Percentiles rank a stretch among this genome's conserved stretches.
phyloP scores from a whole-genome alignment of 2,888 invertebrate species.

The Acronicta alni region DNA sequence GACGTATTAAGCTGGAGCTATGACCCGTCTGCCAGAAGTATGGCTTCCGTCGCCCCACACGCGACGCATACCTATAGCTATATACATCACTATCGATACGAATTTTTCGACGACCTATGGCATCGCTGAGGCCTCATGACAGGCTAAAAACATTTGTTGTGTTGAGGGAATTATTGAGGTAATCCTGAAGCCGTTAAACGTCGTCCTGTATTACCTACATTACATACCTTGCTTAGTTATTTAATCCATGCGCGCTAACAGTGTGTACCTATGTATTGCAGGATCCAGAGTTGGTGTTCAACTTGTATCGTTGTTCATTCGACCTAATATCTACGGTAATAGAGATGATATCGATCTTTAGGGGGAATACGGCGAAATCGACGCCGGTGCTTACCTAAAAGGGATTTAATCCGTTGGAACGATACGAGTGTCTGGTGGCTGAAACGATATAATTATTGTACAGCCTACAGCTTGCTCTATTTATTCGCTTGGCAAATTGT shows the following conservation, averaged over 20 bases:
- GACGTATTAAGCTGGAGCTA: constrained; percentile 70
- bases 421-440: constrained; percentile 74
- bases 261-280: constrained; percentile 66
- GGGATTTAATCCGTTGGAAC: constrained; percentile 80
- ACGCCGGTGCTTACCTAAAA: constrained; percentile 73
- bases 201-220: constrained; percentile 86
- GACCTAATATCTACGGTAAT: constrained; percentile 75
- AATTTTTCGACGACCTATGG: constrained; percentile 66
- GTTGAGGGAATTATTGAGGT: constrained; percentile 84
- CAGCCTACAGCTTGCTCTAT: constrained; percentile 63
- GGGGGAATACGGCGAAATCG: constrained; percentile 68
- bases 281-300: constrained; percentile 62
- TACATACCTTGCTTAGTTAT: constrained; percentile 84
- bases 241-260: constrained; percentile 84
- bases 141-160: constrained; percentile 86
- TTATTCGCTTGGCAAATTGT: constrained; percentile 61
- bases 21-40: constrained; percentile 74
- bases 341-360: constrained; percentile 74
- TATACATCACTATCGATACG: constrained; percentile 60
- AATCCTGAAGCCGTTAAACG: constrained; percentile 88
- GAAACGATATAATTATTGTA: constrained; percentile 73
- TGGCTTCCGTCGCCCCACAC: constrained; percentile 78
- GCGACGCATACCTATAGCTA: constrained; percentile 57
- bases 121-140: constrained; percentile 57
- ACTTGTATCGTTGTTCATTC: constrained; percentile 65